Evolutionary conservation across 2,113 vertebrate species (phyloP).

Genomic region (Salvelinus namaycush): DNA sequence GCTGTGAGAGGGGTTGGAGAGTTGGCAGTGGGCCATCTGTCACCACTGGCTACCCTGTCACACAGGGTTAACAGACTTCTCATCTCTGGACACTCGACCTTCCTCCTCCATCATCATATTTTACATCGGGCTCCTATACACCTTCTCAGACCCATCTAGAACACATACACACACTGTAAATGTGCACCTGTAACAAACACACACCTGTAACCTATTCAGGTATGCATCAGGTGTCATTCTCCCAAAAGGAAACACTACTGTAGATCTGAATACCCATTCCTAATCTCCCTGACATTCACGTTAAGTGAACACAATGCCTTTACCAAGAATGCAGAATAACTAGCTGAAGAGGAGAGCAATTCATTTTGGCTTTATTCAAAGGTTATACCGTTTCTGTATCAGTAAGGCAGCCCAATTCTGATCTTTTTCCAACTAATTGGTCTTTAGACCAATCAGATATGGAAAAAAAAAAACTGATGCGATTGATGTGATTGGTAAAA

Average conservation of each 20-base stretch:
- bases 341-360: not conserved
- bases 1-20: slow-evolving; percentile 33
- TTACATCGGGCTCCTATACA: not conserved
- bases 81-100: slow-evolving; percentile 46
- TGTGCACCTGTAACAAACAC: not conserved
- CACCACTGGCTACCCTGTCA: slow-evolving; percentile 62
- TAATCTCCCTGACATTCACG: not conserved
- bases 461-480: too few relatives aligned
- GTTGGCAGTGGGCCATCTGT: slow-evolving; percentile 60
- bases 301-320: not conserved
- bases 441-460: too few relatives aligned
- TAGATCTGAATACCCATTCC: not conserved
- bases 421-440: too few relatives aligned
- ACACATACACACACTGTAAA: not conserved
- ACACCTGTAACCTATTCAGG: not conserved
- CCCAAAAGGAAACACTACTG: not conserved
- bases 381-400: not conserved
- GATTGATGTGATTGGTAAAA: too few relatives aligned
- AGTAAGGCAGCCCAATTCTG: not conserved
- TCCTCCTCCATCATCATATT: slow-evolving; percentile 38
- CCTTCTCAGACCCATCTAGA: not conserved
- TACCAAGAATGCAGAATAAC: not conserved
- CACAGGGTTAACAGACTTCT: slow-evolving; percentile 68
- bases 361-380: not conserved
- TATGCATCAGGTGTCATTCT: not conserved